Base-by-base conservation (phyloP, 2,888 invertebrate genomes). In the Aphodius sticticus region DNA sequence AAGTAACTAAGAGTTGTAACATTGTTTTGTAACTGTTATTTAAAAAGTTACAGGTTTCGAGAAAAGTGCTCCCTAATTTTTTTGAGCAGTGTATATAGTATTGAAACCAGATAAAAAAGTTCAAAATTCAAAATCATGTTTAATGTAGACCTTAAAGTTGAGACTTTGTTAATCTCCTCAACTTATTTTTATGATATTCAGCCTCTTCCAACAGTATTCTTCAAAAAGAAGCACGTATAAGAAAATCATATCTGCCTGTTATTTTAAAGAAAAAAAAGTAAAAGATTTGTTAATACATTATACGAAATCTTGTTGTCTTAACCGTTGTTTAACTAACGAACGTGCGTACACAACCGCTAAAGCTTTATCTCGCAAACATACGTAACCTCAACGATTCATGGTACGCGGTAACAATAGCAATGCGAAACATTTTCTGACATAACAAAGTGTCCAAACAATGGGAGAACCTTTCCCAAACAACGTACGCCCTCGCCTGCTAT, bases 381-480 rank as follows among this genome's bases (percentile, higher is more conserved):
- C 53, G 12, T 53, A 53, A 53, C 53, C 53, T 53, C 53, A 53
- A 53, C 53, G 53, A 53, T 53, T 53, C 26, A 3, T 3, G 26
- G 26, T 26, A 12, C 12, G 53, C 53, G 9, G 9, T 53, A 53
- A 53, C 53, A 53, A 53, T 53, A 53, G 53, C 53, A 53, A 53
- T 53, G 53, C 53, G 53, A 5, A 53, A 53, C 53, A 53, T 53
- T 53, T 53, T 53, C 53, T 53, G 53, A 53, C 53, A 53, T 53
- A 53, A 53, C 53, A 53, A 53, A 53, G 53, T 53, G 53, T 53
- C 53, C 53, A 53, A 53, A 53, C 53, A 53, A 53, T 53, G 53
- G 53, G 53, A 53, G 53, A 53, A 53, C 53, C 53, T 53, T 53
- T 12, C 53, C 53, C 53, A 53, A 53, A 53, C 53, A 53, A 53